Evolutionary conservation across 1,140 invertebrate genomes (phyloP).

Genomic region (Solenopsis invicta): DNA sequence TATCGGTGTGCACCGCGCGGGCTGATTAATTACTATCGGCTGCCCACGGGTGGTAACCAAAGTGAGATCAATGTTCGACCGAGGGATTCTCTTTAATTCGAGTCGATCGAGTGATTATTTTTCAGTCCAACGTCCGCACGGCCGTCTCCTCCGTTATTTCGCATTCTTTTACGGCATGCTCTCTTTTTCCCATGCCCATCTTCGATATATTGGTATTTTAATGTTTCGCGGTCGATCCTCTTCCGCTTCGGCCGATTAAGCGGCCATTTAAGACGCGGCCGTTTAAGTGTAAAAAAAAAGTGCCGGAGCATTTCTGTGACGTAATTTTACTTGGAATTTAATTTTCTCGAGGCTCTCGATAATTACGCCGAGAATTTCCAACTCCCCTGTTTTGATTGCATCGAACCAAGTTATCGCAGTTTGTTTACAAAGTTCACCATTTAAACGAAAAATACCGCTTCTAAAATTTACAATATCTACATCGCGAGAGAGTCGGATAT

Average conservation of each 20-base stretch:
- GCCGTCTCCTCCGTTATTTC: constrained; percentile 18
- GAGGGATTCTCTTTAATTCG: constrained; percentile 74
- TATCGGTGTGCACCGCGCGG: constrained; percentile 69
- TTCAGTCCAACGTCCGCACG: constrained; percentile 50
- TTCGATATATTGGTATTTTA: constrained; percentile 47
- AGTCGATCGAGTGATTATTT: constrained; percentile 75
- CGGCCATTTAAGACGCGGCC: neutral
- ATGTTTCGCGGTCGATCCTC: neutral
- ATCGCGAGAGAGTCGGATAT: constrained; percentile 32
- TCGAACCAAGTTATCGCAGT: constrained; percentile 18
- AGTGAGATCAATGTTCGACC: constrained; percentile 75
- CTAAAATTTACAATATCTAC: constrained; percentile 39
- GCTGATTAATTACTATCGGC: constrained; percentile 75
- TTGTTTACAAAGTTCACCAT: constrained; percentile 28
- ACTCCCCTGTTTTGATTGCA: neutral
- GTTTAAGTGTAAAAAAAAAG: constrained; percentile 14
- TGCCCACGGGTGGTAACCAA: constrained; percentile 70
- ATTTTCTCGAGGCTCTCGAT: neutral
- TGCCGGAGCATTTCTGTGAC: neutral
- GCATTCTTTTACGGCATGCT: neutral
- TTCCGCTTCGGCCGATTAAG: neutral
- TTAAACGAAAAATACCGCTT: constrained; percentile 12
- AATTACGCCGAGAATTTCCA: constrained; percentile 21
- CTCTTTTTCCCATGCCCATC: constrained; percentile 6
- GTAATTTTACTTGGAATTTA: constrained; percentile 11